Conservation (phyloP, 1,140 invertebrate species). For the Coboldia fuscipes region DNA sequence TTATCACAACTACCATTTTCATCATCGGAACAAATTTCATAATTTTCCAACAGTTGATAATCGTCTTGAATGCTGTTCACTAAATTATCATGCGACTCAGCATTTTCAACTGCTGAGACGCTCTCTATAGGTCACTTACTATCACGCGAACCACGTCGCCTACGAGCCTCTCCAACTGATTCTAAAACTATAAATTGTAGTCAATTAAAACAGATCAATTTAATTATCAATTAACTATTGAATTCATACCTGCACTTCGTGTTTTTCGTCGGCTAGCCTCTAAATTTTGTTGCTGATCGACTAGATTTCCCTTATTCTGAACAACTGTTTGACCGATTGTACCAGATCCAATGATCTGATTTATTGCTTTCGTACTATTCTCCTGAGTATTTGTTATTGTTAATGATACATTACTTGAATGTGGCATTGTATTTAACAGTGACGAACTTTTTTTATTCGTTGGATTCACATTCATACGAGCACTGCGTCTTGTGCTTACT, state of each 20-base stretch:
- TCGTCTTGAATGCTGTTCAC: too few species aligned
- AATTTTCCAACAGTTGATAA: too few species aligned
- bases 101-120: not conserved
- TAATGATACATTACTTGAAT: not conserved
- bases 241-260: slow-evolving; percentile 33
- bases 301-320: slow-evolving; percentile 5
- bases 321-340: slow-evolving; percentile 1
- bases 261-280: slow-evolving; percentile 32
- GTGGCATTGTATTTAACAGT: too few species aligned
- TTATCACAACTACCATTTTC: too few species aligned
- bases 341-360: slow-evolving; percentile 5
- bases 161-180: slow-evolving; percentile 13
- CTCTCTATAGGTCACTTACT: slow-evolving; percentile 32
- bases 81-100: slow-evolving; percentile 4
- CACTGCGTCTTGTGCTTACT: slow-evolving; percentile 1
- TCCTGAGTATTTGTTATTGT: slow-evolving; percentile 10
- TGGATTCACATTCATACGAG: not conserved
- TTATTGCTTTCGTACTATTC: slow-evolving; percentile 7
- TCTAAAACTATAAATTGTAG: slow-evolving; percentile 2
- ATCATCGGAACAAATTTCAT: too few species aligned
- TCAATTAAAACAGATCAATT: slow-evolving; percentile 1
- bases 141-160: slow-evolving; percentile 28
- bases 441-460: not conserved
- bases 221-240: not conserved
- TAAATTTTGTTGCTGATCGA: slow-evolving; percentile 6